These are phyloP conservation scores for Scotopteryx bipunctaria DNA, from an alignment of 2,888 invertebrate species.

Conservation along the genomic window DNA sequence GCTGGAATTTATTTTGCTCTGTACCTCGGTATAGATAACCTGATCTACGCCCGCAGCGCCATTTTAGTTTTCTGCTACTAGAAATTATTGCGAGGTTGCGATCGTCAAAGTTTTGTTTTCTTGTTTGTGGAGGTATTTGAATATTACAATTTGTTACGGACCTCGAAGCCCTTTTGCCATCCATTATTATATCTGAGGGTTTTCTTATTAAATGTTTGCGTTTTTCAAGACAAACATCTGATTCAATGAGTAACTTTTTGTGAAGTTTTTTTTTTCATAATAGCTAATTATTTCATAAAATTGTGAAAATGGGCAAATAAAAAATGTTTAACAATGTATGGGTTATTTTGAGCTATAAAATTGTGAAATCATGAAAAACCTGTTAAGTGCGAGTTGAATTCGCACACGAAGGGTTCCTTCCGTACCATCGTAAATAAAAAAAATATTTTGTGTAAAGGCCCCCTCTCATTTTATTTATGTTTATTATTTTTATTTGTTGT, in stretches of 20 bases:
- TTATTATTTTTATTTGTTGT: too few species aligned
- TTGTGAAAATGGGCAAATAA: too few species aligned
- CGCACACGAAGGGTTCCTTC: too few species aligned
- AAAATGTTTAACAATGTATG: too few species aligned
- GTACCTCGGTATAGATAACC: conserved; percentile 52
- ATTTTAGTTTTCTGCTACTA: conserved; percentile 72
- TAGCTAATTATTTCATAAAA: too few species aligned
- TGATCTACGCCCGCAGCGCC: conserved; percentile 64
- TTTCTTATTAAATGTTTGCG: background rate
- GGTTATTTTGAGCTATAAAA: too few species aligned
- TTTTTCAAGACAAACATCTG: background rate
- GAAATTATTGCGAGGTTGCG: conserved; percentile 61
- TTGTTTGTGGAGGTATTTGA: conserved; percentile 32
- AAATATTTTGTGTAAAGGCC: too few species aligned
- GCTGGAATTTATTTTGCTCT: conserved; percentile 58
- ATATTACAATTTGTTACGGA: conserved; percentile 23
- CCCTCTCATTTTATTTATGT: too few species aligned
- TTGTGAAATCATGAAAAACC: too few species aligned
- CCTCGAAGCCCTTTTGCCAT: conserved; percentile 1
- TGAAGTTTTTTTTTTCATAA: too few species aligned
- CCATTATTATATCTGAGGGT: background rate
- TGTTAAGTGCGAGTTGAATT: too few species aligned
- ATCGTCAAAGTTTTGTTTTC: conserved; percentile 42
- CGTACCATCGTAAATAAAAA: too few species aligned
- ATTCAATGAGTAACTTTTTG: background rate